A percentile compares a stretch with the other conserved stretches of the same genome.
Evolutionary conservation across 2,888 invertebrate species (phyloP).

Genomic region (Tiliacea aurago): DNA sequence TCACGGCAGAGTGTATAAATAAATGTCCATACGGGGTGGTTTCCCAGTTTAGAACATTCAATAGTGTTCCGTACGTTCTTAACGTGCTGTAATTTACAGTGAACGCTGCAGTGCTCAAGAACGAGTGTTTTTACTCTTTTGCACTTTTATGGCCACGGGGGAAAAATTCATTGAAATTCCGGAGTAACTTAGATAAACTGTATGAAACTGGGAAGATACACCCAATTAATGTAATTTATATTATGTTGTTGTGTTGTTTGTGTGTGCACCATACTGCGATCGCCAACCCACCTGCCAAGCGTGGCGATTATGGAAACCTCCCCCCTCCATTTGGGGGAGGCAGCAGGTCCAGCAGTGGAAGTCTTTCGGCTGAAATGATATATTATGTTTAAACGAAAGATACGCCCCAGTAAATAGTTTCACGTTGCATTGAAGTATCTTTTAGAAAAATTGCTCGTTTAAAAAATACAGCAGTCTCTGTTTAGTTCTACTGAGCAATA

Average conservation of each 20-base stretch:
- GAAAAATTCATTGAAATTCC: conserved; percentile 64
- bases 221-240: conserved; percentile 57
- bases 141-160: conserved; percentile 63
- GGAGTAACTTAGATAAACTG: conserved; percentile 58
- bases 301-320: too few relatives aligned
- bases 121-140: conserved; percentile 59
- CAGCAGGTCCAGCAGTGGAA: too few relatives aligned
- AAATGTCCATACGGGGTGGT: conserved; percentile 32
- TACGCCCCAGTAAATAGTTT: conserved; percentile 47
- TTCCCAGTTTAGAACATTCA: conserved; percentile 49
- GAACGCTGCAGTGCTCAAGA: conserved; percentile 62
- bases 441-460: conserved; percentile 26
- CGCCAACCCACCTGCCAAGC: too few relatives aligned
- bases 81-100: conserved; percentile 61
- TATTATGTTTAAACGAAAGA: conserved; percentile 44
- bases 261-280: too few relatives aligned
- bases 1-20: conserved; percentile 22
- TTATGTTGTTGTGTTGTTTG: too few relatives aligned
- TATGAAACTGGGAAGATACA: conserved; percentile 56
- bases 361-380: too few relatives aligned
- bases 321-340: too few relatives aligned
- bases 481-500: not conserved
- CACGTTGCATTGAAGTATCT: conserved; percentile 42
- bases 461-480: conserved; percentile 5
- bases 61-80: conserved; percentile 57